Percentiles rank a stretch among this genome's conserved stretches.
Conservation (phyloP, 2,888 invertebrate species). For the Trilocha varians region DNA sequence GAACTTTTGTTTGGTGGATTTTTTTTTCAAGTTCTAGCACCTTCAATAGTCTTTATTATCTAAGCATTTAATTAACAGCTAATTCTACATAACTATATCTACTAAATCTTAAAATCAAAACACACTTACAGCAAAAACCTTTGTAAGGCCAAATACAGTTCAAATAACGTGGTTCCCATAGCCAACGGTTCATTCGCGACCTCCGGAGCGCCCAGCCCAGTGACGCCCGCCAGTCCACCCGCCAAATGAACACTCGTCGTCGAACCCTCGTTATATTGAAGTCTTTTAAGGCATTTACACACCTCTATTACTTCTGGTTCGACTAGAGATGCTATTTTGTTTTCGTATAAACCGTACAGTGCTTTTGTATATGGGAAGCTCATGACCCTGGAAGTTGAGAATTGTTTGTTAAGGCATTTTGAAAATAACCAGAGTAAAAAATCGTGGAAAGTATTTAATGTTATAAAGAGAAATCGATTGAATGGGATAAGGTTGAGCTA, state of each 20-base stretch:
- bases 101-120: background rate
- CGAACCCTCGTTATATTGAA: conserved; percentile 67
- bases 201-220: conserved; percentile 55
- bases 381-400: conserved; percentile 73
- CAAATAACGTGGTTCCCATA: conserved; percentile 92
- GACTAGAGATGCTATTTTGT: conserved; percentile 78
- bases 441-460: too few species aligned
- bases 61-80: too few species aligned
- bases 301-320: conserved; percentile 81
- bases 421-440: too few species aligned
- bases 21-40: too few species aligned
- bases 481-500: too few species aligned
- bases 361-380: conserved; percentile 82
- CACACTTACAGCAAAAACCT: conserved; percentile 82
- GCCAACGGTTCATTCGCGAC: conserved; percentile 78
- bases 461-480: too few species aligned
- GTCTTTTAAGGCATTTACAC: conserved; percentile 80
- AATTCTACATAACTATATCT: conserved; percentile 1
- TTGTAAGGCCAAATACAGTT: conserved; percentile 91
- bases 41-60: too few species aligned
- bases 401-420: background rate
- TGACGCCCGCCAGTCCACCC: conserved; percentile 68
- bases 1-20: too few species aligned
- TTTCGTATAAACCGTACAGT: conserved; percentile 81
- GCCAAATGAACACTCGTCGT: conserved; percentile 55